phyloP scores from a whole-genome alignment of 2,113 vertebrate species.

The Albula goreensis region DNA sequence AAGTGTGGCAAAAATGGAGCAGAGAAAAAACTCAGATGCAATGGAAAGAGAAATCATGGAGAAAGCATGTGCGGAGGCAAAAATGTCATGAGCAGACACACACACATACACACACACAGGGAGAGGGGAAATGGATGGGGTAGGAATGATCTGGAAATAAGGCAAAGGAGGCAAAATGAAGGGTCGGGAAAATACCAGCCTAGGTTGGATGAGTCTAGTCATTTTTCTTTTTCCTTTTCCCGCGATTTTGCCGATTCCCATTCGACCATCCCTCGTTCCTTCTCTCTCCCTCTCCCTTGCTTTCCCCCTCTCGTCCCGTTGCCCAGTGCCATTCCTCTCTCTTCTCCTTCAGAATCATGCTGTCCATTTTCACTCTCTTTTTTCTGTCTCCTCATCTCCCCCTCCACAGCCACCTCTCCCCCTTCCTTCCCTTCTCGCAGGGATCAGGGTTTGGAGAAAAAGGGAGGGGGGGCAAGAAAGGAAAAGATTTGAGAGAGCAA shows the following conservation, averaged over 20 bases:
- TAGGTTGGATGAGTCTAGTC: slow-evolving; percentile 5
- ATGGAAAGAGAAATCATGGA: slow-evolving; percentile 4
- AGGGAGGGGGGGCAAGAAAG: slow-evolving; percentile 24
- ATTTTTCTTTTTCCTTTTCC: slow-evolving; percentile 41
- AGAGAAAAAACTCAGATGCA: neutral
- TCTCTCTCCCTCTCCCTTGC: slow-evolving; percentile 51
- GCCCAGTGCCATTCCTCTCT: slow-evolving; percentile 53
- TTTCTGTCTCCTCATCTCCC: slow-evolving; percentile 53
- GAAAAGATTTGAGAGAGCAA: slow-evolving; percentile 18
- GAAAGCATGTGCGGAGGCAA: slow-evolving; percentile 30
- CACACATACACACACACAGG: slow-evolving; percentile 47
- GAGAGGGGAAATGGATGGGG: slow-evolving; percentile 49
- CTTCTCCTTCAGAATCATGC: slow-evolving; percentile 51
- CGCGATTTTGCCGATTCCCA: slow-evolving; percentile 61
- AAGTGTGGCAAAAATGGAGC: slow-evolving; percentile 25
- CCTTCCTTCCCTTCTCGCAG: neutral
- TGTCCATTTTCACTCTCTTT: slow-evolving; percentile 58
- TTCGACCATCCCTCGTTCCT: slow-evolving; percentile 57
- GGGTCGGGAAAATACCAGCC: slow-evolving; percentile 22
- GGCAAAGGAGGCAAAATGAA: neutral
- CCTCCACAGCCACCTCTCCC: slow-evolving; percentile 45
- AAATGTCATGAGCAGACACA: slow-evolving; percentile 41
- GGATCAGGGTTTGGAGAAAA: slow-evolving; percentile 2
- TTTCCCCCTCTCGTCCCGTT: slow-evolving; percentile 35
- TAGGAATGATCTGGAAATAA: slow-evolving; percentile 46